Conservation (phyloP, 2,113 vertebrate genomes). For the Cheirogaleus medius region DNA sequence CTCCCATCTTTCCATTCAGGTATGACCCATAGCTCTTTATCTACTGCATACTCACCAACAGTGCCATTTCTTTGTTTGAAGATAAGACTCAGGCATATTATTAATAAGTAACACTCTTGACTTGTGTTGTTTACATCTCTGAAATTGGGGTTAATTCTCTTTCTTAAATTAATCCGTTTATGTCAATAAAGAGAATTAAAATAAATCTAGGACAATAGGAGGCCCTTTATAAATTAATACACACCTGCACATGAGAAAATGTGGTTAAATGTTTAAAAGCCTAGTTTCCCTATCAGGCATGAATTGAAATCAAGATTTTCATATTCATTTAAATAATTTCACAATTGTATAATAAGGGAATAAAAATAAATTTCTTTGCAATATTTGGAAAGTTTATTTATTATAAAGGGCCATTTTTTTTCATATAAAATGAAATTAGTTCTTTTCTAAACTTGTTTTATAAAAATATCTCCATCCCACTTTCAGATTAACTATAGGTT, state of each 20-base stretch:
- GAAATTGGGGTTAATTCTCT: not conserved
- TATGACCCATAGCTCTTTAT: not conserved
- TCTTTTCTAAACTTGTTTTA: not conserved
- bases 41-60: not conserved
- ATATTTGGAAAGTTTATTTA: not conserved
- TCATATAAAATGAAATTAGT: not conserved
- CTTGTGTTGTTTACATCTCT: not conserved
- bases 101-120: not conserved
- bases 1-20: not conserved
- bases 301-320: not conserved
- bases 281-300: not conserved
- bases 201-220: not conserved
- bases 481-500: not conserved
- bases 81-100: not conserved
- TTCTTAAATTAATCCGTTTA: not conserved
- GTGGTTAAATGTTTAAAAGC: not conserved
- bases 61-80: not conserved
- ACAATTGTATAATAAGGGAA: not conserved
- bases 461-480: not conserved
- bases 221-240: not conserved
- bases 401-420: not conserved
- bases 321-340: not conserved
- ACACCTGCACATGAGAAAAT: not conserved
- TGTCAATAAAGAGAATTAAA: not conserved
- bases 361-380: not conserved